Evolutionary conservation across 2,113 vertebrate species (phyloP).

Genomic region (Nothocercus julius): DNA sequence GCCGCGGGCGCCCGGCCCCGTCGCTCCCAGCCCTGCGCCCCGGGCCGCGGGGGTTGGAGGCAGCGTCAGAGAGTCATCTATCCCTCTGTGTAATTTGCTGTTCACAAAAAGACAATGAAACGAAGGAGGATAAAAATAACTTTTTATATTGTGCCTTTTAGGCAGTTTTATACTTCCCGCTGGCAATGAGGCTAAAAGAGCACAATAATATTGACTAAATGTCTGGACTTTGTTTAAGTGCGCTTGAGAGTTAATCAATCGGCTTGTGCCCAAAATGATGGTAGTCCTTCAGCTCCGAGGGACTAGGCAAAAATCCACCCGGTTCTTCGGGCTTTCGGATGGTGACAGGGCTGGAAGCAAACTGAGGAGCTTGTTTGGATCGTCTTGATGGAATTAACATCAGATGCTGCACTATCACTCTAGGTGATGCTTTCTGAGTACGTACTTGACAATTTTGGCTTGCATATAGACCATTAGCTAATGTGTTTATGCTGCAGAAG

Average conservation of each 20-base stretch:
- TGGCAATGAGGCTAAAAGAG: not conserved
- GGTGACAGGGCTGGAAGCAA: not conserved
- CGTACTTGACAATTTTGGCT: not conserved
- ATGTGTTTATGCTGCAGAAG: not conserved
- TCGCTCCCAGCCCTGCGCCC: not conserved
- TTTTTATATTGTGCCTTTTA: not conserved
- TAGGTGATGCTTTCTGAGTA: not conserved
- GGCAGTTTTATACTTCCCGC: not conserved
- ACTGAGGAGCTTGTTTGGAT: not conserved
- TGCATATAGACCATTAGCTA: not conserved
- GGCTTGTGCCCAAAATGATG: not conserved
- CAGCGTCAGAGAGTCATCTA: not conserved
- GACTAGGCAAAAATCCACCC: not conserved
- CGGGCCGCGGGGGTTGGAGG: not conserved
- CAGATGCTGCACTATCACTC: not conserved
- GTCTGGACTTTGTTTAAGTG: not conserved
- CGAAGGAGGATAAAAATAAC: not conserved
- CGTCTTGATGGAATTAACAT: not conserved
- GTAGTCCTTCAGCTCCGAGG: not conserved
- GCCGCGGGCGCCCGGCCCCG: too few relatives aligned
- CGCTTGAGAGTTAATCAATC: conserved; percentile 20
- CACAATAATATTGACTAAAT: conserved; percentile 24
- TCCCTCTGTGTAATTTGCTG: not conserved
- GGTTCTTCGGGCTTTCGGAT: not conserved
- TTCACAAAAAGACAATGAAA: not conserved